Base-by-base conservation (phyloP, 2,113 vertebrate genomes). In the Tympanuchus pallidicinctus region DNA sequence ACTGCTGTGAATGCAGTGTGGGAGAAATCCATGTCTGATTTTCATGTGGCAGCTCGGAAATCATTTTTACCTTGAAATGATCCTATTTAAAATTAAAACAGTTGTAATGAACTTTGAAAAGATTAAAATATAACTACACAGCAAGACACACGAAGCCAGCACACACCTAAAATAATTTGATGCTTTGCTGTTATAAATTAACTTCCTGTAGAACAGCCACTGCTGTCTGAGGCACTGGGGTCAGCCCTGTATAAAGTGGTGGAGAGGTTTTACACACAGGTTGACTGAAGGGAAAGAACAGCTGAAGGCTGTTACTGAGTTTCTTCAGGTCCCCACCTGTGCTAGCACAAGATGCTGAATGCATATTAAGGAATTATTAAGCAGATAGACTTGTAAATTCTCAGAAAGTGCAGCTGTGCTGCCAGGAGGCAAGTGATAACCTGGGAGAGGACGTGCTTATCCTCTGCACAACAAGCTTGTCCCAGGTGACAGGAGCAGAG, bases 41-140 rank as follows among this genome's bases (percentile, higher is more conserved):
- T 74, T 71, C 25, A 14, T 72, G 42, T 75, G 82, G 47, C 18
- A 82, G 40, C 67, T 85, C 59, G 28, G 52, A 82, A 76, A 85
- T 65, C 0, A 47, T 52, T 88, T 75, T 60, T 79, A 60, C 82
- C 40, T 91, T 79, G 67, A 91, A 93, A 85, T 85, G 21, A 57
- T 85, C 78, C 71, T 27, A 48, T 82, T 87, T 48, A 88, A 88
- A 91, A 91, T 73, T 75, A 94, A 67, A 82, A 64, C 25, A 82
- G 27, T 52, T 65, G 48, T 76, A 88, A 50, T 67, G 47, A 82
- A 82, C 34, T 79, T 80, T n/a, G 71, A 85, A 82, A 82, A 40
- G 63, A 57, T 86, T 65, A 60, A 89, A 79, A 88, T 52, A 13
- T 7, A 87, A 72, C 11, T 60, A 20, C 64, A 40, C 19, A 28